Conservation (phyloP, 2,113 vertebrate genomes). For the Monopterus albus region DNA sequence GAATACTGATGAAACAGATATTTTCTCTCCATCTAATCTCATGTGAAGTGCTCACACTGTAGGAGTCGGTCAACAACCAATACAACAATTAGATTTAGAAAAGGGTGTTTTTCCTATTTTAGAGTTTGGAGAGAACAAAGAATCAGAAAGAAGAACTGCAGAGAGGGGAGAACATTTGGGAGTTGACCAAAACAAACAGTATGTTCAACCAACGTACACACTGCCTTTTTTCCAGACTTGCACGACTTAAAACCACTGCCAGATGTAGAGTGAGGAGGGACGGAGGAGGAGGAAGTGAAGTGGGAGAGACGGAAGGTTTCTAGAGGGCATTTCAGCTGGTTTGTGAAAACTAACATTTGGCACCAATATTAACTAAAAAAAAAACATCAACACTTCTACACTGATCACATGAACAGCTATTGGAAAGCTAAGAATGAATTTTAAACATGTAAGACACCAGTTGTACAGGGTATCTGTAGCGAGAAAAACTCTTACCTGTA, state of each 20-base stretch:
- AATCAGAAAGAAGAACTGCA: slow-evolving; percentile 15
- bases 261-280: slow-evolving; percentile 48
- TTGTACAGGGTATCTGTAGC: too few relatives aligned
- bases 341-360: not conserved
- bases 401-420: too few relatives aligned
- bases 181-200: slow-evolving; percentile 73
- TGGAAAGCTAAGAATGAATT: too few relatives aligned
- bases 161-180: slow-evolving; percentile 58
- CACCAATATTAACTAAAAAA: too few relatives aligned
- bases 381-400: not conserved
- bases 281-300: not conserved
- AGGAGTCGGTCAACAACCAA: slow-evolving; percentile 39
- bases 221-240: slow-evolving; percentile 35
- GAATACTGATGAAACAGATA: slow-evolving; percentile 63
- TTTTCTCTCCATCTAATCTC: slow-evolving; percentile 44
- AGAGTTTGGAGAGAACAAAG: slow-evolving; percentile 21
- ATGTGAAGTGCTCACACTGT: slow-evolving; percentile 42
- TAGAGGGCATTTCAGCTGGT: not conserved
- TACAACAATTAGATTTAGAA: slow-evolving; percentile 30
- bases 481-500: too few relatives aligned
- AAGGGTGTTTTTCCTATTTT: slow-evolving; percentile 41
- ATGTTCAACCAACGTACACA: slow-evolving; percentile 59
- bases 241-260: slow-evolving; percentile 61
- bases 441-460: too few relatives aligned
- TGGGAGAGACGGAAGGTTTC: not conserved